Evolutionary conservation across 2,113 vertebrate genomes (phyloP).

Genomic region (Rhinichthys klamathensis): DNA sequence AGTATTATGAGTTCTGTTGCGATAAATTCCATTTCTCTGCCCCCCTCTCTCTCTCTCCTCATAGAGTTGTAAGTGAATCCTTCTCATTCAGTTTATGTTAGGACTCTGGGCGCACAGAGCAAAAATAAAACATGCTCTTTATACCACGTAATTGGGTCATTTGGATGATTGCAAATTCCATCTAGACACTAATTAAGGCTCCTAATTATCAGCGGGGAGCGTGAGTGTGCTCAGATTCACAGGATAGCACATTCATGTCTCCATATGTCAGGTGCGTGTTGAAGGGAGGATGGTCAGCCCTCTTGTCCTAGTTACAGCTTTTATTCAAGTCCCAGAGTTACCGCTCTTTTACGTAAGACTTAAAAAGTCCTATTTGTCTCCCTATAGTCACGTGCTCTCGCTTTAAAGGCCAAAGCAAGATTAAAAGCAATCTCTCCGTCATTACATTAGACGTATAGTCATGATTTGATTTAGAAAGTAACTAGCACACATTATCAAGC

Average conservation of each 20-base stretch:
- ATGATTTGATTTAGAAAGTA: background rate
- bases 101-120: conserved; percentile 18
- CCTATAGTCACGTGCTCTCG: background rate
- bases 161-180: conserved; percentile 41
- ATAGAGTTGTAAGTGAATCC: background rate
- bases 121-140: conserved; percentile 42
- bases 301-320: background rate
- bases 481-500: background rate
- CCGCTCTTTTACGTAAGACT: background rate
- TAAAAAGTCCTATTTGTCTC: background rate
- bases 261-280: conserved; percentile 5
- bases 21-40: too few species aligned
- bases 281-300: background rate
- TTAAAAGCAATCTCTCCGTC: background rate
- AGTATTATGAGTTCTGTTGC: too few species aligned
- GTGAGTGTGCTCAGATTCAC: background rate
- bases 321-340: conserved; percentile 2
- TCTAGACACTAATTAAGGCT: conserved; percentile 37
- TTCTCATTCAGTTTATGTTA: background rate
- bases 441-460: background rate
- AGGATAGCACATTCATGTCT: background rate
- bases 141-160: conserved; percentile 41
- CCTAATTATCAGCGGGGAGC: conserved; percentile 8
- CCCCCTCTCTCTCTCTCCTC: background rate
- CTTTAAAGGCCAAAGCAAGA: background rate